phyloP scores from a whole-genome alignment of 2,888 invertebrate species.

The Catotricha subobsoleta region DNA sequence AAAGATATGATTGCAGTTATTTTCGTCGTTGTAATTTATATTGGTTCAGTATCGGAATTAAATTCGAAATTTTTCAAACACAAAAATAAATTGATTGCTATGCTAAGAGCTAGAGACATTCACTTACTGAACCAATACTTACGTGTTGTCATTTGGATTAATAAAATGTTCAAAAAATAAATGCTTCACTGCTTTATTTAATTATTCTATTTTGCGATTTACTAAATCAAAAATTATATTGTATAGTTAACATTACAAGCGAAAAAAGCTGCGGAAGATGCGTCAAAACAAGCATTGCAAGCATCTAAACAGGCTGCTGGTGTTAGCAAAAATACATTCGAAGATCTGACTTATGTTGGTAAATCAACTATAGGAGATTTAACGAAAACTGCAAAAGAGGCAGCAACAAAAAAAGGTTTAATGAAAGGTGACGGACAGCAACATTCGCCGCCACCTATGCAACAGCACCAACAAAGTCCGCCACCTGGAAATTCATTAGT shows the following conservation, averaged over 20 bases:
- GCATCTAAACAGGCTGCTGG: constrained; percentile 77
- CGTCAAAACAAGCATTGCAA: constrained; percentile 65
- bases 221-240: no score
- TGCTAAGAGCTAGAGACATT: no score
- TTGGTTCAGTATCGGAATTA: neutral
- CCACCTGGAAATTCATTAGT: constrained; percentile 20
- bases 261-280: constrained; percentile 76
- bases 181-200: no score
- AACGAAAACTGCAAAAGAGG: constrained; percentile 82
- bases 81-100: no score
- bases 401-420: constrained; percentile 66
- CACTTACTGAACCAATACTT: no score
- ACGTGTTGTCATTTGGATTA: no score
- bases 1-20: neutral
- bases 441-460: constrained; percentile 2
- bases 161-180: no score
- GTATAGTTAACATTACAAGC: constrained; percentile 64
- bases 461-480: constrained; percentile 1
- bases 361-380: constrained; percentile 77
- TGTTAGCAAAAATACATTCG: constrained; percentile 72
- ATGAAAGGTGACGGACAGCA: constrained; percentile 40
- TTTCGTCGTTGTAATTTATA: neutral
- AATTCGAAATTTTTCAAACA: no score
- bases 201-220: no score
- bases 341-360: constrained; percentile 77